Percentiles rank a stretch among this genome's conserved stretches.
phyloP scores from a whole-genome alignment of 2,113 vertebrate genomes.

The Hystrix brachyura region DNA sequence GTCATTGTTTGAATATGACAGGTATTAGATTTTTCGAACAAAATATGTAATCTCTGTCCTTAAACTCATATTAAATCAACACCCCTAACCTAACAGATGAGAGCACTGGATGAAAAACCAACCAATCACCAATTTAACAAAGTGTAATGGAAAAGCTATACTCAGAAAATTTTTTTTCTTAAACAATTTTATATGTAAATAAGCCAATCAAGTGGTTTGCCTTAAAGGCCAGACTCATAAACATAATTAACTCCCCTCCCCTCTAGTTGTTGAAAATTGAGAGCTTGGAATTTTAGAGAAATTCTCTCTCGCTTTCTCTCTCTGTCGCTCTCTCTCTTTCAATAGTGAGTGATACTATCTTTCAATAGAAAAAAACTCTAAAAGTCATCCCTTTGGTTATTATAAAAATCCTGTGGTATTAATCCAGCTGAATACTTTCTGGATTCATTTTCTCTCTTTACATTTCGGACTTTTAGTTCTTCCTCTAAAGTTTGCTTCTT shows the following conservation, averaged over 20 bases:
- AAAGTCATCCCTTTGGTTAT: neutral
- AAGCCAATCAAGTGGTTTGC: neutral
- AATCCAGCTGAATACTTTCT: neutral
- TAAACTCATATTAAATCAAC: slow-evolving; percentile 60
- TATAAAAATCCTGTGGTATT: slow-evolving; percentile 10
- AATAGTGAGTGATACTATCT: neutral
- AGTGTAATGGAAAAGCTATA: neutral
- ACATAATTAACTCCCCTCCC: neutral
- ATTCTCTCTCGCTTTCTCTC: neutral
- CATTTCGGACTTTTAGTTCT: slow-evolving; percentile 38
- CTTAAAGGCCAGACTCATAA: slow-evolving; percentile 3
- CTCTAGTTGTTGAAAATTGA: slow-evolving; percentile 1
- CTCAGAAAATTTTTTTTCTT: neutral
- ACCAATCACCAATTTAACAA: slow-evolving; percentile 51
- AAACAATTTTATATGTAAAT: neutral
- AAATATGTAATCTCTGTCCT: slow-evolving; percentile 58
- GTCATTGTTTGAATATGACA: slow-evolving; percentile 62
- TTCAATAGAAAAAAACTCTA: neutral
- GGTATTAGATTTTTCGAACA: slow-evolving; percentile 53
- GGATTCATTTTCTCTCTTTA: slow-evolving; percentile 28
- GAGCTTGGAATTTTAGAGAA: slow-evolving; percentile 10
- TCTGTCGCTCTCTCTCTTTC: neutral
- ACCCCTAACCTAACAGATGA: neutral
- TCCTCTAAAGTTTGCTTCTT: neutral
- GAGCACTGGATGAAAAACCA: slow-evolving; percentile 26